phyloP scores from a whole-genome alignment of 2,113 vertebrate species.

The Steatornis caripensis region DNA sequence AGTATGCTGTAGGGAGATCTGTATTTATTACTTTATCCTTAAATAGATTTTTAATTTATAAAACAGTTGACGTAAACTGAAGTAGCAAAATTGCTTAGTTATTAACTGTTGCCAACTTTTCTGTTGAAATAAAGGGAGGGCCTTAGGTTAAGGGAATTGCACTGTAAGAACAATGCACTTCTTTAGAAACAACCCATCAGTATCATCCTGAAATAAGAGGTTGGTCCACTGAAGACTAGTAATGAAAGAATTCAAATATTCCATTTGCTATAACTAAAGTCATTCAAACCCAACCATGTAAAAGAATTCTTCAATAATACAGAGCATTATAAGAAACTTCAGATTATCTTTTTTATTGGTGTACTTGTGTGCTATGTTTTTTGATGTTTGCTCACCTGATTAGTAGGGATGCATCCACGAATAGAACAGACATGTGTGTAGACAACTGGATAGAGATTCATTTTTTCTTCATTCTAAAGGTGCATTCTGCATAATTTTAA shows the following conservation, averaged over 20 bases:
- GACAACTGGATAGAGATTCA: background rate
- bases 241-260: background rate
- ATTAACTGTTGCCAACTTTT: background rate
- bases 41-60: background rate
- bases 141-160: slow-evolving; percentile 69
- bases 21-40: background rate
- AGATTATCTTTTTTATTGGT: background rate
- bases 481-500: background rate
- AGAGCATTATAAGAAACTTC: background rate
- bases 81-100: background rate
- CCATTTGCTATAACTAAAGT: background rate
- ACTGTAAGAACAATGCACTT: slow-evolving; percentile 74
- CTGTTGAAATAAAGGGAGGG: slow-evolving; percentile 66
- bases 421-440: background rate
- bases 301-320: background rate
- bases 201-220: slow-evolving; percentile 30
- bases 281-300: background rate
- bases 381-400: background rate
- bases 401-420: background rate
- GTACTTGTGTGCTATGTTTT: background rate
- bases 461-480: background rate
- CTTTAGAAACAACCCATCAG: slow-evolving; percentile 51
- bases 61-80: background rate
- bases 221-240: slow-evolving; percentile 74
- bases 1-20: background rate